Evolutionary conservation across 2,113 vertebrate species (phyloP).

Genomic region (Falcunculus frontatus): DNA sequence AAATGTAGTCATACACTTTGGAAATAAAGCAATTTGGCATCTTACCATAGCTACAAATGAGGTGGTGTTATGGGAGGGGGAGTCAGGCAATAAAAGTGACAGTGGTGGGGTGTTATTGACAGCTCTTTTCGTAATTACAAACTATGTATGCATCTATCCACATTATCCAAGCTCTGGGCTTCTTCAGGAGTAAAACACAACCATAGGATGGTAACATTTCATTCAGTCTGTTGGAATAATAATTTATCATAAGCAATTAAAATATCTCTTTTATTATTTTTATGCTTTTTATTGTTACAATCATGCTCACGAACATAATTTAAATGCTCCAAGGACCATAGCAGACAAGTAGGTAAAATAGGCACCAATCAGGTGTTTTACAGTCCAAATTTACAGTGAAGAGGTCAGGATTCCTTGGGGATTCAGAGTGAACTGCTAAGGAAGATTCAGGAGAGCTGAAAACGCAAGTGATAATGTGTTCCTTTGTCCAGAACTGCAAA

Average conservation of each 20-base stretch:
- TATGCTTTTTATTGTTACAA: neutral
- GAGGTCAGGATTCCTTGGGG: neutral
- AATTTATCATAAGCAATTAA: conserved; percentile 7
- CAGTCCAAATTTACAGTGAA: neutral
- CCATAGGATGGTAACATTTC: neutral
- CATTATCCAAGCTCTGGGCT: conserved; percentile 23
- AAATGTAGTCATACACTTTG: conserved; percentile 51
- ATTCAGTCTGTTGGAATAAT: neutral
- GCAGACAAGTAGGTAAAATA: neutral
- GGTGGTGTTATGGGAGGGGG: conserved; percentile 38
- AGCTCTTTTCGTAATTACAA: conserved; percentile 58
- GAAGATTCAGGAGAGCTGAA: neutral
- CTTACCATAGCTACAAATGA: conserved; percentile 58
- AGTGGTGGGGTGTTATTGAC: conserved; percentile 63
- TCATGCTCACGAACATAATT: neutral
- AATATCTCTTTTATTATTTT: neutral
- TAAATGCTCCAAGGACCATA: neutral
- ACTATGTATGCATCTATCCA: conserved; percentile 35
- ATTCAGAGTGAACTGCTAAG: neutral
- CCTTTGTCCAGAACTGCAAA: neutral
- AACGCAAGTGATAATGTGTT: neutral
- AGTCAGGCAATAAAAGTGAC: conserved; percentile 65
- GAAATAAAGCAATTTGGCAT: conserved; percentile 69
- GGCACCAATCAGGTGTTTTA: neutral
- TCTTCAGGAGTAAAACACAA: conserved; percentile 44